These are phyloP conservation scores for Uromys caudimaculatus DNA, from an alignment of 2,797 vertebrate species.

Conservation along the genomic window DNA sequence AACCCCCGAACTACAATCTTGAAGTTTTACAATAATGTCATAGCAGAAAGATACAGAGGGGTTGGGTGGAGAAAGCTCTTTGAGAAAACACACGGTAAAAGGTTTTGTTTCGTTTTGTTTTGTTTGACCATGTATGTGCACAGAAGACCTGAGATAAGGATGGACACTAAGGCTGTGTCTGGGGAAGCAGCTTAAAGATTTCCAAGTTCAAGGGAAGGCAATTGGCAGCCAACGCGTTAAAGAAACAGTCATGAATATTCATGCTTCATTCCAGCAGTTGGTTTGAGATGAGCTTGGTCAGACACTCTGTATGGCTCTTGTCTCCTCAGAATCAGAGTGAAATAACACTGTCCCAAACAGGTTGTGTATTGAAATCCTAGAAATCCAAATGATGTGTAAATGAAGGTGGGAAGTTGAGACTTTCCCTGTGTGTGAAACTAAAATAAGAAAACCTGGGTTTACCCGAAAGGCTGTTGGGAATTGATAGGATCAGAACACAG, in stretches of 20 bases:
- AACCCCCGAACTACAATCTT: slow-evolving; percentile 37
- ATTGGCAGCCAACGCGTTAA: slow-evolving; percentile 32
- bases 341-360: neutral
- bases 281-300: slow-evolving; percentile 38
- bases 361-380: slow-evolving; percentile 35
- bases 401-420: slow-evolving; percentile 13
- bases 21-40: slow-evolving; percentile 43
- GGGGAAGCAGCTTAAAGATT: slow-evolving; percentile 17
- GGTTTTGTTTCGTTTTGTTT: neutral
- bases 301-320: neutral
- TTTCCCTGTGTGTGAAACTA: slow-evolving; percentile 17
- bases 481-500: slow-evolving; percentile 12
- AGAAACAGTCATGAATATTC: slow-evolving; percentile 10
- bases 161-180: slow-evolving; percentile 1
- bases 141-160: neutral
- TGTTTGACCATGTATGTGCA: neutral
- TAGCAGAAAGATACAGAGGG: slow-evolving; percentile 44
- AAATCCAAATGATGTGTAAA: slow-evolving; percentile 12
- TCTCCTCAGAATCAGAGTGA: neutral
- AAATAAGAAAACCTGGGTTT: slow-evolving; percentile 57
- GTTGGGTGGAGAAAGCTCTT: neutral
- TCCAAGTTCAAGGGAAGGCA: slow-evolving; percentile 44
- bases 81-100: slow-evolving; percentile 2
- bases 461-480: slow-evolving; percentile 37
- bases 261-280: slow-evolving; percentile 47